A percentile compares a stretch with the other conserved stretches of the same genome.
Evolutionary conservation across 2,888 invertebrate genomes (phyloP).

Genomic region (Heteromyza rotundicornis): DNA sequence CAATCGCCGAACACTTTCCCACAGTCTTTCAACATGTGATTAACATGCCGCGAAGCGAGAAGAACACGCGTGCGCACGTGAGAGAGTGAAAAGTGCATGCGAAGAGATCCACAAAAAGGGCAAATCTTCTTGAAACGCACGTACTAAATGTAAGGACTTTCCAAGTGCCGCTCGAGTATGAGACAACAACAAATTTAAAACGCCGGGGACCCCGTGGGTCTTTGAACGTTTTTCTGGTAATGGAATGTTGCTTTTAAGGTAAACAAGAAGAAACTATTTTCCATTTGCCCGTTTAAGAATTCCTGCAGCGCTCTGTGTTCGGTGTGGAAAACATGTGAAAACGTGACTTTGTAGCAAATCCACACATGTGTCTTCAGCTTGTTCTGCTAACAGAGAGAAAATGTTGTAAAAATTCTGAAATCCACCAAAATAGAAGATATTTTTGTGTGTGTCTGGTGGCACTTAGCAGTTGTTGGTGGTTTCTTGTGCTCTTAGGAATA

Average conservation of each 20-base stretch:
- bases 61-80: constrained; percentile 14
- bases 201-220: no score
- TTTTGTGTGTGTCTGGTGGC: background rate
- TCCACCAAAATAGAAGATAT: background rate
- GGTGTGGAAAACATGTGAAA: background rate
- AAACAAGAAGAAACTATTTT: no score
- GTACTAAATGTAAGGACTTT: background rate
- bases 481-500: background rate
- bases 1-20: background rate
- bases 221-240: no score
- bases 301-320: no score
- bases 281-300: no score
- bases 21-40: constrained; percentile 18
- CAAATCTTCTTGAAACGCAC: background rate
- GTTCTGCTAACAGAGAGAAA: no score
- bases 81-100: background rate
- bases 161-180: background rate
- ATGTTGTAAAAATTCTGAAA: background rate
- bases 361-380: background rate
- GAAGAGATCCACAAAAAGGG: no score
- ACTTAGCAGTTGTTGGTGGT: background rate
- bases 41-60: constrained; percentile 16
- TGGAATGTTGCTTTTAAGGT: background rate
- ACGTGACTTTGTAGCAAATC: background rate
- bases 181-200: no score